Percentiles rank a stretch among this genome's conserved stretches.
These are phyloP conservation scores for Thysanoteuthis rhombus DNA, from an alignment of 2,888 invertebrate species.

Conservation along the genomic window DNA sequence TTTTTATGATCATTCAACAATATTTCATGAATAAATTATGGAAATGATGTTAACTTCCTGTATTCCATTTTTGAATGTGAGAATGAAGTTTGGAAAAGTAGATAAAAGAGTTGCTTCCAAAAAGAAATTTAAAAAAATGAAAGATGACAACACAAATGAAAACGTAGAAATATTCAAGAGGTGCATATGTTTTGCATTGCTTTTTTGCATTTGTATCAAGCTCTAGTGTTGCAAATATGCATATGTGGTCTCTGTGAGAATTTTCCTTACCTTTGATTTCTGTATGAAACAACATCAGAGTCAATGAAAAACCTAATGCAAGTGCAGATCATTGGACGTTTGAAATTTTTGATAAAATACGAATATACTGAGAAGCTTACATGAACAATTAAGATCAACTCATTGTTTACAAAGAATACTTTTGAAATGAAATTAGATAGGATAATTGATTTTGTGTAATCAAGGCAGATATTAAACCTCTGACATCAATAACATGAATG, in stretches of 20 bases:
- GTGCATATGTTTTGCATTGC: not conserved
- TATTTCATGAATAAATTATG: not conserved
- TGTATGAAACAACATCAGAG: not conserved
- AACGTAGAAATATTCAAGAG: not conserved
- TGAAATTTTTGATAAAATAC: not conserved
- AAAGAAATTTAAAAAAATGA: not conserved
- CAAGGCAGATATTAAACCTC: no score
- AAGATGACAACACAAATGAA: not conserved
- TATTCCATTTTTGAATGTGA: not conserved
- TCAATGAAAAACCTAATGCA: not conserved
- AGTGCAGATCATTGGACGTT: not conserved
- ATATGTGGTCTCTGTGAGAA: not conserved
- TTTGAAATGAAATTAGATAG: not conserved
- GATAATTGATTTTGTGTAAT: not conserved
- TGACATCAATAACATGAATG: no score
- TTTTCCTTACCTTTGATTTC: not conserved
- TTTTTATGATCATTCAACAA: not conserved
- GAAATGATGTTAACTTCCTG: not conserved
- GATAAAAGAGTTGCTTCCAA: not conserved
- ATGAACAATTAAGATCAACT: not conserved
- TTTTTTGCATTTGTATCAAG: not conserved
- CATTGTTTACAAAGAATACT: not conserved
- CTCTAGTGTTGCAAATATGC: not conserved
- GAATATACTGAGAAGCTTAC: not conserved
- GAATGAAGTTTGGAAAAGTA: not conserved